phyloP scores from a whole-genome alignment of 2,888 invertebrate genomes.

The Celastrina argiolus region DNA sequence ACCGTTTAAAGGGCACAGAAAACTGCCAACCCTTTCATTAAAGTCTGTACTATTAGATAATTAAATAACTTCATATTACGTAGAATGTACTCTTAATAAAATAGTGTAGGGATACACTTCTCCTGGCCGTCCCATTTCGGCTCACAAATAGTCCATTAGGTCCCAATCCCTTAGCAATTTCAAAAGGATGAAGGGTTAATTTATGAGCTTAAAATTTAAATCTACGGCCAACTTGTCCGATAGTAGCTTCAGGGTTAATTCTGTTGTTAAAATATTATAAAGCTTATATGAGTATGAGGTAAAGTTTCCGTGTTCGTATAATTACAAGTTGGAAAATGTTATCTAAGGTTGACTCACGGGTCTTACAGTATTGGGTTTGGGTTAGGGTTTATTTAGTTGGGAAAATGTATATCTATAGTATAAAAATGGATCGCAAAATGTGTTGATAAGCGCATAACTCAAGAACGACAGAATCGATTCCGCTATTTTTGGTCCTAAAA shows the following conservation, averaged over 20 bases:
- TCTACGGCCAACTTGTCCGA: constrained; percentile 74
- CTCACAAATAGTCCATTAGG: constrained; percentile 77
- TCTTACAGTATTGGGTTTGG: not conserved
- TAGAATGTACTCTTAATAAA: constrained; percentile 22
- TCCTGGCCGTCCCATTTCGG: constrained; percentile 70
- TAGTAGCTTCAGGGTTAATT: constrained; percentile 68
- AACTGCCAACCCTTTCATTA: not conserved
- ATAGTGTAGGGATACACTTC: constrained; percentile 63
- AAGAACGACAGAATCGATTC: too few relatives aligned
- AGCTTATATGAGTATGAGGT: constrained; percentile 33
- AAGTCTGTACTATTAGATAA: constrained; percentile 9
- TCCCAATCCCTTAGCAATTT: constrained; percentile 76
- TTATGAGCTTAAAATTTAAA: constrained; percentile 77
- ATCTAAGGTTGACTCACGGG: not conserved
- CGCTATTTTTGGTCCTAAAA: too few relatives aligned
- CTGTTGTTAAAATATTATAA: constrained; percentile 66
- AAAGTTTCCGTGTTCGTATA: not conserved
- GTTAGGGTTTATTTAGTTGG: not conserved
- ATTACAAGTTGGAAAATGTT: constrained; percentile 14
- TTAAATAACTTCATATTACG: constrained; percentile 6
- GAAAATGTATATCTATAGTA: not conserved
- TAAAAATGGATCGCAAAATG: too few relatives aligned
- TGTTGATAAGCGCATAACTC: too few relatives aligned
- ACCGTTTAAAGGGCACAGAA: not conserved
- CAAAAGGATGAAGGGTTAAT: constrained; percentile 77